Conservation (phyloP, 2,113 vertebrate species). For the Verasper variegatus region DNA sequence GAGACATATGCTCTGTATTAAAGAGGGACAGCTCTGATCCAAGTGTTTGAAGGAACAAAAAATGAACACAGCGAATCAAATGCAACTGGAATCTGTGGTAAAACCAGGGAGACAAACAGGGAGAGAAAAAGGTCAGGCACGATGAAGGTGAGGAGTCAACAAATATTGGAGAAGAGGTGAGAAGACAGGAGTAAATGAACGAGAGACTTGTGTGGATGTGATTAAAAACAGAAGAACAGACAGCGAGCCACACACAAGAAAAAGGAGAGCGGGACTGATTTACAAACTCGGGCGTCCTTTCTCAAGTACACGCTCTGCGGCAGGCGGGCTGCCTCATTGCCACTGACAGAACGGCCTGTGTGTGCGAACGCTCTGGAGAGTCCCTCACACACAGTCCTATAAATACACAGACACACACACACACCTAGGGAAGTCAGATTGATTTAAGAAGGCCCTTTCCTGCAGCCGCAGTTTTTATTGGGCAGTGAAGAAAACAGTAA, state of each 20-base stretch:
- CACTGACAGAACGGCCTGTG: conserved; percentile 42
- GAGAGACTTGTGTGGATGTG: conserved; percentile 22
- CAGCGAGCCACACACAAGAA: too few relatives aligned
- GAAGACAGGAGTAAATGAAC: conserved; percentile 1
- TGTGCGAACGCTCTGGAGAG: conserved; percentile 56
- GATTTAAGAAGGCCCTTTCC: conserved; percentile 71
- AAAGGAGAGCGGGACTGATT: conserved; percentile 43
- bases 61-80: conserved; percentile 29
- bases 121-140: conserved; percentile 22
- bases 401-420: conserved; percentile 44
- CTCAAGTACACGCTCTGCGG: conserved; percentile 74
- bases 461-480: conserved; percentile 75
- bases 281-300: conserved; percentile 77
- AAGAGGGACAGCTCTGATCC: conserved; percentile 34
- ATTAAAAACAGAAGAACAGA: conserved; percentile 38
- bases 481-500: conserved; percentile 74
- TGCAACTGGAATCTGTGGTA: conserved; percentile 10
- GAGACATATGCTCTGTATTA: conserved; percentile 63
- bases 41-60: conserved; percentile 15
- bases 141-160: conserved; percentile 16
- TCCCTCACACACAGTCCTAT: conserved; percentile 46
- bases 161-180: conserved; percentile 5
- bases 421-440: conserved; percentile 71
- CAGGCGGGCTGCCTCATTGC: conserved; percentile 52
- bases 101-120: too few relatives aligned